Percentiles rank a stretch among this genome's conserved stretches.
Evolutionary conservation across 2,797 vertebrate species (phyloP).

Genomic region (Salarias fasciatus): DNA sequence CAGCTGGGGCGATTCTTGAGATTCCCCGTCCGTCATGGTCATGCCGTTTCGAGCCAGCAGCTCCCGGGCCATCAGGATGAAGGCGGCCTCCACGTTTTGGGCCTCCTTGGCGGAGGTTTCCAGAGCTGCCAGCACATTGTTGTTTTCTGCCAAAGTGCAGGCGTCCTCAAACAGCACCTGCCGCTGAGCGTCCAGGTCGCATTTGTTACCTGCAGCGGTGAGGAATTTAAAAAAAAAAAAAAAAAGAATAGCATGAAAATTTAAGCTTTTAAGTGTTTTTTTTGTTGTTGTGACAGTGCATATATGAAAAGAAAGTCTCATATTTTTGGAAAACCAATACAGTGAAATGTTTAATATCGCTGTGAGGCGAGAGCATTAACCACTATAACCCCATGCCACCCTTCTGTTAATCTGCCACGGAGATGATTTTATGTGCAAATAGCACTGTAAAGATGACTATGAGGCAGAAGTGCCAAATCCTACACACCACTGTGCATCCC

Average conservation of each 20-base stretch:
- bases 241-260: neutral
- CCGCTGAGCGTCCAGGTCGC: conserved; percentile 85
- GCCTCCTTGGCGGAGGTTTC: conserved; percentile 96
- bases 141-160: conserved; percentile 90
- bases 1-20: conserved; percentile 64
- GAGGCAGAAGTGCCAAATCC: no score
- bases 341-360: no score
- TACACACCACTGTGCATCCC: no score
- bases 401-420: no score
- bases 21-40: conserved; percentile 78
- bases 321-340: no score
- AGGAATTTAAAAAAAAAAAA: neutral
- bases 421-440: no score
- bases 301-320: no score
- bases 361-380: no score
- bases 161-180: conserved; percentile 93
- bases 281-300: no score
- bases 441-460: no score
- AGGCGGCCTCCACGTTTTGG: conserved; percentile 93
- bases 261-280: no score
- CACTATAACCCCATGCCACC: no score
- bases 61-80: conserved; percentile 91
- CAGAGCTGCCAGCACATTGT: conserved; percentile 87
- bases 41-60: conserved; percentile 89
- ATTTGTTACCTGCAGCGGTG: conserved; percentile 89